A percentile compares a stretch with the other conserved stretches of the same genome.
Evolutionary conservation across 2,888 invertebrate species (phyloP).

Genomic region (Heliconius hortense): DNA sequence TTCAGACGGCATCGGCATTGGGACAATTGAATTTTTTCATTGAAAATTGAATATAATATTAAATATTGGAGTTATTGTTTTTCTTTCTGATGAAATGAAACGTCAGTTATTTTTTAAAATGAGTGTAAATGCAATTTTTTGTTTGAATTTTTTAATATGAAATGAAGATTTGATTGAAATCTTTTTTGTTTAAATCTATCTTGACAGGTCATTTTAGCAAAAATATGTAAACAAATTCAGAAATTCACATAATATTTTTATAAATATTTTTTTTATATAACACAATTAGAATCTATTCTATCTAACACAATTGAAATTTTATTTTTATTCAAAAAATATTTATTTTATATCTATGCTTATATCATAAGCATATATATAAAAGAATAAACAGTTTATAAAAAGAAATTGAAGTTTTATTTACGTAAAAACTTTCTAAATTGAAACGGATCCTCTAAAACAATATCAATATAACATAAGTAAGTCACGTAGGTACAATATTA

Average conservation of each 20-base stretch:
- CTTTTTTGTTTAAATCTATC: no score
- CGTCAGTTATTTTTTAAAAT: no score
- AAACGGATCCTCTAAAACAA: neutral
- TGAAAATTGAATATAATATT: conserved; percentile 7
- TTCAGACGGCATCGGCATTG: conserved; percentile 25
- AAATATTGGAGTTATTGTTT: conserved; percentile 13
- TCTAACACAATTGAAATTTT: no score
- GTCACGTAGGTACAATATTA: conserved; percentile 23
- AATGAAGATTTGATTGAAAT: no score
- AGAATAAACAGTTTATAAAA: neutral
- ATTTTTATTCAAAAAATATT: no score
- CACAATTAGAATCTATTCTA: no score
- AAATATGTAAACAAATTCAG: no score
- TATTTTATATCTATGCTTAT: neutral
- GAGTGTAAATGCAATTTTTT: no score
- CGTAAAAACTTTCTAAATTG: neutral
- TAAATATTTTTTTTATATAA: no score
- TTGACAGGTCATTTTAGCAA: no score
- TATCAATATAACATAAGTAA: conserved; percentile 22
- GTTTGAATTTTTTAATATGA: no score
- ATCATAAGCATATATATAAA: neutral
- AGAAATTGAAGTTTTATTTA: neutral
- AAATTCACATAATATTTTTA: no score
- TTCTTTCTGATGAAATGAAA: neutral
- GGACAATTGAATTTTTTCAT: conserved; percentile 30